Conservation (phyloP, 2,113 vertebrate genomes). For the Nyctereutes procyonoides region DNA sequence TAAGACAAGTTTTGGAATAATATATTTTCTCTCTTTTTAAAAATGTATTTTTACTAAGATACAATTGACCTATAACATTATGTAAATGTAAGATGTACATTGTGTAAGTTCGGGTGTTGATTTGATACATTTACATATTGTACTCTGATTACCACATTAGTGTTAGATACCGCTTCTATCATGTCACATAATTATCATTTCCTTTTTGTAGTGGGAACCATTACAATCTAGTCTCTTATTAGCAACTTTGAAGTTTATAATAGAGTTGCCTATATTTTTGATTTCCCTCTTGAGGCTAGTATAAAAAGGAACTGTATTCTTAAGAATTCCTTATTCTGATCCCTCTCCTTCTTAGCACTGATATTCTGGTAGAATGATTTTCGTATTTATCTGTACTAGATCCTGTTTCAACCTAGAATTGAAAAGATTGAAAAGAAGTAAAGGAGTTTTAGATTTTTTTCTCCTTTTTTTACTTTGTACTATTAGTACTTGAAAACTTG, state of each 20-base stretch:
- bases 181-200: neutral
- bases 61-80: neutral
- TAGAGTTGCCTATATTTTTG: neutral
- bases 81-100: neutral
- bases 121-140: neutral
- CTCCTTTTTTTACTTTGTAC: neutral
- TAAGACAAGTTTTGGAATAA: neutral
- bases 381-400: neutral
- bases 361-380: neutral
- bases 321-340: neutral
- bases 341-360: neutral
- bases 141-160: neutral
- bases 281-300: neutral
- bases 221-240: neutral
- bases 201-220: neutral
- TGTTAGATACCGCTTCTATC: neutral
- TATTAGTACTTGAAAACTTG: conserved; percentile 10
- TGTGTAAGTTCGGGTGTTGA: neutral
- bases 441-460: neutral
- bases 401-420: neutral
- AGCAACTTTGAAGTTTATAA: neutral
- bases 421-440: neutral
- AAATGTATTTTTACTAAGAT: neutral
- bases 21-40: neutral
- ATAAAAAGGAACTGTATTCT: neutral